These are phyloP conservation scores for Falco novaeseelandiae DNA, from an alignment of 2,797 vertebrate species.

Conservation along the genomic window DNA sequence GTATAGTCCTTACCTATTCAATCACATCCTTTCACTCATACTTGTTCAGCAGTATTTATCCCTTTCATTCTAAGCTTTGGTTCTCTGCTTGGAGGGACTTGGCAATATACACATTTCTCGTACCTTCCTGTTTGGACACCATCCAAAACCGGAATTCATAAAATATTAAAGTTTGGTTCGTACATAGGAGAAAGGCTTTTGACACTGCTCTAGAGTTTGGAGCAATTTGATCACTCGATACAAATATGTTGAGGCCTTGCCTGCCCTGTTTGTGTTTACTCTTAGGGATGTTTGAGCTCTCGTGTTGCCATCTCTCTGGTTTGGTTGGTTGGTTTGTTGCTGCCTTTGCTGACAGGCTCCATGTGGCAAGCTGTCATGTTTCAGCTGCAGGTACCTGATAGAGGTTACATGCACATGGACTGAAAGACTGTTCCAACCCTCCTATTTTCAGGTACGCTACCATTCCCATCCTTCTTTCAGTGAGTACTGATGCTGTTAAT, in stretches of 20 bases:
- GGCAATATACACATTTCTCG: conserved; percentile 24
- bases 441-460: background rate
- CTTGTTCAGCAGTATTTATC: conserved; percentile 43
- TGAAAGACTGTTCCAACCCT: background rate
- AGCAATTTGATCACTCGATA: conserved; percentile 19
- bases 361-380: background rate
- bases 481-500: background rate
- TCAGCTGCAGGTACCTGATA: background rate
- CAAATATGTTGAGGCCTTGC: background rate
- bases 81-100: conserved; percentile 51
- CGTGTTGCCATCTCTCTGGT: background rate
- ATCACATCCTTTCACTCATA: conserved; percentile 63
- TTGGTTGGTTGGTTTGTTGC: background rate
- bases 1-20: conserved; percentile 46
- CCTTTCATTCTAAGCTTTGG: conserved; percentile 52
- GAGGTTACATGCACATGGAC: background rate
- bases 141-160: conserved; percentile 12
- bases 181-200: background rate
- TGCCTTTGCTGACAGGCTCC: background rate
- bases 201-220: background rate
- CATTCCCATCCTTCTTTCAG: background rate
- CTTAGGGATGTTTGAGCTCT: background rate
- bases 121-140: conserved; percentile 49
- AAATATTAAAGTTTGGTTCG: conserved; percentile 14
- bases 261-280: background rate